A percentile compares a stretch with the other conserved stretches of the same genome.
These are phyloP conservation scores for Brachyalestes nurse DNA, from an alignment of 2,797 vertebrate genomes.

Conservation along the genomic window DNA sequence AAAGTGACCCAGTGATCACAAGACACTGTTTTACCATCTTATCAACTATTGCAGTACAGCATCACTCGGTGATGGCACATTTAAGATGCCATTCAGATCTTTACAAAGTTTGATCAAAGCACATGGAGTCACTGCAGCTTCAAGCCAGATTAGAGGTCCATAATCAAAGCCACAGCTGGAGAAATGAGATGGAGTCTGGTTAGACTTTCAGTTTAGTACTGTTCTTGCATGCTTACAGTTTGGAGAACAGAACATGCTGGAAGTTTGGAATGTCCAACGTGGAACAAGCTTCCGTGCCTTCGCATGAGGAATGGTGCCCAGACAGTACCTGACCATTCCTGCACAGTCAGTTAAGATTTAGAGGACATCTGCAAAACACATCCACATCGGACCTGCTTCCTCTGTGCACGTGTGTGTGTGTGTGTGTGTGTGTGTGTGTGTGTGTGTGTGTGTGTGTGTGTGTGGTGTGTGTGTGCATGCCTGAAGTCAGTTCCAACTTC, in stretches of 20 bases:
- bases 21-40: no score
- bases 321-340: slow-evolving; percentile 10
- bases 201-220: background rate
- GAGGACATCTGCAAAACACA: slow-evolving; percentile 48
- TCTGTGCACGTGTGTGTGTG: slow-evolving; percentile 12
- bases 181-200: background rate
- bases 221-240: background rate
- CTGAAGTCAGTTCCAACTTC: background rate
- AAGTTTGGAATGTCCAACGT: slow-evolving; percentile 8
- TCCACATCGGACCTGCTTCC: slow-evolving; percentile 26
- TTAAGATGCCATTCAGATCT: background rate
- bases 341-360: slow-evolving; percentile 28
- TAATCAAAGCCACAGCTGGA: background rate
- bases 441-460: slow-evolving; percentile 18
- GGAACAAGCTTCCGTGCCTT: slow-evolving; percentile 10
- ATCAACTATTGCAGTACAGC: background rate
- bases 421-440: background rate
- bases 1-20: no score
- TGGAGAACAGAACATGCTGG: background rate
- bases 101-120: background rate
- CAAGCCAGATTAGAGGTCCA: background rate
- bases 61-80: background rate
- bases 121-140: background rate
- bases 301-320: slow-evolving; percentile 18
- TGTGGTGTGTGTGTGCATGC: background rate